Percentiles rank a stretch among this genome's conserved stretches.
phyloP scores from a whole-genome alignment of 2,797 vertebrate genomes.

The Galaxias olidus region DNA sequence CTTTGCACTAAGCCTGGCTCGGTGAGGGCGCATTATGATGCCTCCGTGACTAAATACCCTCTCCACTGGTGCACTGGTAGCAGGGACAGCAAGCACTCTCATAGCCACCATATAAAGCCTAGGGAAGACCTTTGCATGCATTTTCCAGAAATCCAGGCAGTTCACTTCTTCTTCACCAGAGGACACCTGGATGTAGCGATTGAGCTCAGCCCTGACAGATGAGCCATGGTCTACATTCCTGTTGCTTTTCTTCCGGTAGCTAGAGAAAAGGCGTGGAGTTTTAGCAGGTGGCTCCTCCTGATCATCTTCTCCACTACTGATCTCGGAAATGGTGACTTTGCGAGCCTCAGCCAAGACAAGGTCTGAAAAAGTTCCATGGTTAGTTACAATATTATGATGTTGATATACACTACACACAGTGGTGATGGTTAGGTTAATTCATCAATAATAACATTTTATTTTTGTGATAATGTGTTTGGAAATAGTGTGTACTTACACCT shows the following conservation, averaged over 20 bases:
- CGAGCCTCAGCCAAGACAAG: conserved; percentile 1
- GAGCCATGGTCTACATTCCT: neutral
- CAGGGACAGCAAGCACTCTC: neutral
- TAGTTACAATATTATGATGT: too few species aligned
- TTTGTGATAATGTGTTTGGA: neutral
- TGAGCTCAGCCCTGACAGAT: conserved; percentile 10
- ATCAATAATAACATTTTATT: conserved; percentile 13
- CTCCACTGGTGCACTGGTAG: too few species aligned
- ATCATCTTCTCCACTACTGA: too few species aligned
- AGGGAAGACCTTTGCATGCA: neutral
- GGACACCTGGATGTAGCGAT: conserved; percentile 2
- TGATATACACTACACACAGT: too few species aligned
- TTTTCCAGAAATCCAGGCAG: conserved; percentile 7
- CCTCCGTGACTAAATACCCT: too few species aligned
- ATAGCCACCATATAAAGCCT: neutral
- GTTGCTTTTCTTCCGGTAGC: conserved; percentile 17
- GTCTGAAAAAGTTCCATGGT: conserved; percentile 19
- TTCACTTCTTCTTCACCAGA: too few species aligned
- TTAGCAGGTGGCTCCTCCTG: too few species aligned
- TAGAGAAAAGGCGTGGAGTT: conserved; percentile 24
- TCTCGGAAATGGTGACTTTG: too few species aligned
- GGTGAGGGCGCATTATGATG: too few species aligned
- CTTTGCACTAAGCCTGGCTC: too few species aligned
- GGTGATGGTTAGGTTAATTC: conserved; percentile 9
- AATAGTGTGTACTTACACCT: too few species aligned